Base-by-base conservation (phyloP, 2,797 vertebrate genomes). In the Acipenser transmontanus region DNA sequence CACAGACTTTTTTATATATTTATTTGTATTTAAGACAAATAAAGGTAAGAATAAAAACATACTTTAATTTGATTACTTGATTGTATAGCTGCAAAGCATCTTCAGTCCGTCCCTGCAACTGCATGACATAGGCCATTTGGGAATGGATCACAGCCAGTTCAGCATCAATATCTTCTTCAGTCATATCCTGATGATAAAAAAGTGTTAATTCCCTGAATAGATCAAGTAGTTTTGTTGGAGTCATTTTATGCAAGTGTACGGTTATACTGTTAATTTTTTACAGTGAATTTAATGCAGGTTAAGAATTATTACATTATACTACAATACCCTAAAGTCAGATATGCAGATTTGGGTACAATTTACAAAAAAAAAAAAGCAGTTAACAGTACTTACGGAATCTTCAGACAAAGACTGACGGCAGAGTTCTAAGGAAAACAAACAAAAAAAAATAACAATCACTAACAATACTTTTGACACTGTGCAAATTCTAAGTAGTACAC, bases 21-120 rank as follows among this genome's bases (percentile, higher is more conserved):
- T n/a, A n/a, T n/a, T n/a, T n/a, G n/a, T n/a, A n/a, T n/a, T n/a
- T n/a, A n/a, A n/a, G n/a, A n/a, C n/a, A n/a, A n/a, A n/a, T n/a
- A n/a, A n/a, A n/a, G 34, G 34, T 34, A 10, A 8, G 0, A 9
- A 49, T 1, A 6, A 49, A 13, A 1, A 66, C 93, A 89, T 81
- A 98, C 96, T 97, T 99, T 69, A 98, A 85, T 78, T 99, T 99
- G 78, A 99, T 95, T 78, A 99, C 96, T 84, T 99, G 97, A 88
- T 98, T 99, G 87, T 99, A 98, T 73, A 99, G 94, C 78, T 98
- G 95, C 71, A 99, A 81, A 2, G 97, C 96, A 7, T 98, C 95
- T 7, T 99, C 97, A 5, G 91, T 92, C 49, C 88, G 88, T 64
- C 96, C 95, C 73, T 96, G 95, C 1, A 94, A 77, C 77, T 99